A percentile compares a stretch with the other conserved stretches of the same genome.
Conservation (phyloP, 2,797 vertebrate genomes). For the Manis pentadactyla region DNA sequence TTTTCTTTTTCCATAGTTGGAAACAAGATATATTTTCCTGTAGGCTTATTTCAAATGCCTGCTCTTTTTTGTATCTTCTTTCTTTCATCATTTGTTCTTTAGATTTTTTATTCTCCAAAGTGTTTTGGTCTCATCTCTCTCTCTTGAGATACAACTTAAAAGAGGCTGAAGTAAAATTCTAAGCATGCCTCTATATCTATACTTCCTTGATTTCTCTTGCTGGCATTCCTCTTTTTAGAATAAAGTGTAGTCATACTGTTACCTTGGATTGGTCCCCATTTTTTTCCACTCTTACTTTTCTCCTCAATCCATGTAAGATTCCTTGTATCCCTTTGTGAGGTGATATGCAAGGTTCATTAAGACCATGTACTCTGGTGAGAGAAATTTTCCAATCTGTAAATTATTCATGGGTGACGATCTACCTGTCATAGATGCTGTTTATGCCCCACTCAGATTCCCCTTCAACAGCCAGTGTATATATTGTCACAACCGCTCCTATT, state of each 20-base stretch:
- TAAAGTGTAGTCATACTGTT: not conserved
- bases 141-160: not conserved
- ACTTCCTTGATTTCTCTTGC: slow-evolving; percentile 1
- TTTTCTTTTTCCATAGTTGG: not conserved
- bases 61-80: not conserved
- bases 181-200: not conserved
- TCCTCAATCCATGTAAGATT: not conserved
- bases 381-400: not conserved
- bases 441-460: not conserved
- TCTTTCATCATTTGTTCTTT: slow-evolving; percentile 1
- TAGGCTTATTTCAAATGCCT: not conserved
- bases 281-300: not conserved
- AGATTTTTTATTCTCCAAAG: not conserved
- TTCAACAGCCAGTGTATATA: not conserved
- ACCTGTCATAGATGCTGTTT: not conserved
- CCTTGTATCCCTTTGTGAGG: not conserved
- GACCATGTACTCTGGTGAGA: not conserved
- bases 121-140: not conserved
- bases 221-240: not conserved
- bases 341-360: not conserved
- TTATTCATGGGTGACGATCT: not conserved
- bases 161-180: not conserved
- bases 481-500: not conserved
- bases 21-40: slow-evolving; percentile 24
- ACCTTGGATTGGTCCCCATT: not conserved